Evolutionary conservation across 1,140 invertebrate genomes (phyloP), one percentile per base, ranked within the genome.

Genomic region (Dysdera silvatica): DNA sequence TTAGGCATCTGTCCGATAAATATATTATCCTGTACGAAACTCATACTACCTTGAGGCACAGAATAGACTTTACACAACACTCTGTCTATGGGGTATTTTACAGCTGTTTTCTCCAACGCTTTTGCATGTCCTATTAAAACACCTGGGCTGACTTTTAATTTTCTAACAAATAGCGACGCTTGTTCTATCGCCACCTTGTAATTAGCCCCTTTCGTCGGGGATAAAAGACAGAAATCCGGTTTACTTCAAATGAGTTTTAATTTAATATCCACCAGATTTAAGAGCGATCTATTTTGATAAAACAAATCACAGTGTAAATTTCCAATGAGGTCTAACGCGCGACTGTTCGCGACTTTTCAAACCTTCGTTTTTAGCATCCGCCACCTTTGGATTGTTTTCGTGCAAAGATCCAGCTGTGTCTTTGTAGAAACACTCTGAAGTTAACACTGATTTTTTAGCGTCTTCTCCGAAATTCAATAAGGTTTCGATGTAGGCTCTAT

Each of bases 261-360:
- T 59, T 59, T 59, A 23, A 48, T 4, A 49, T 59, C 45, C 18
- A 59, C 32, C 28, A 59, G 28, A 28, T 59, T 59, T 7, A 59
- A 29, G 6, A 59, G 28, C 1, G 32, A 16, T 24, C 33, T n/a
- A 14, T 31, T 37, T 61, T 53, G 48, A 53, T 52, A 5, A 40
- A 51, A 53, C 18, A 52, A 16, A 53, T 43, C 48, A 14, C 14
- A 29, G 32, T 61, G 48, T 14, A 41, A 10, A 12, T 26, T 20
- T 31, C 26, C 33, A 31, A 61, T 48, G 18, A 61, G 41, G 18
- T 53, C 56, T 16, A 48, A 24, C 3, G 23, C 32, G 31, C 10
- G 23, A 53, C 29, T 53, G 6, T 24, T 23, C 43, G 16, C 48
- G 24, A 31, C 43, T 40, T 31, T 41, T 29, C 0, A 32, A 12